These are phyloP conservation scores for Subacronicta megacephala DNA, from an alignment of 2,888 invertebrate species.

Conservation along the genomic window DNA sequence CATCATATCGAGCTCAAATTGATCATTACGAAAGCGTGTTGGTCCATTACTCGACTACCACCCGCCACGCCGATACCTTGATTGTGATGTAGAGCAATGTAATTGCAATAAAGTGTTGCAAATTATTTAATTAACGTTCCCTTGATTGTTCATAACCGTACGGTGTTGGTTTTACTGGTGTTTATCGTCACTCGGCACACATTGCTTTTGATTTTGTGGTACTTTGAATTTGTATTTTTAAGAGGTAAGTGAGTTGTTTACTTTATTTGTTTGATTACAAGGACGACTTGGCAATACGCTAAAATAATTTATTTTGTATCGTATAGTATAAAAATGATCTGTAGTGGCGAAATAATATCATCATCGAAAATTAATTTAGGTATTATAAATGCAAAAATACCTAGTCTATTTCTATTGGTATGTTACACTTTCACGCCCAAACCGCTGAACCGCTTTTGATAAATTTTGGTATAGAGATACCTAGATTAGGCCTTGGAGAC, in stretches of 20 bases:
- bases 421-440: too few relatives aligned
- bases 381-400: too few relatives aligned
- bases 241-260: not conserved
- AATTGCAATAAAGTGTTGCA: constrained; percentile 79
- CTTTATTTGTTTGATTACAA: not conserved
- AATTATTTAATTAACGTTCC: constrained; percentile 78
- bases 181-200: constrained; percentile 42
- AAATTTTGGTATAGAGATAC: too few relatives aligned
- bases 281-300: too few relatives aligned
- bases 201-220: constrained; percentile 24
- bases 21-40: constrained; percentile 50
- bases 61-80: constrained; percentile 82
- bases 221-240: constrained; percentile 6
- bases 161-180: constrained; percentile 61
- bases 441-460: too few relatives aligned
- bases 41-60: constrained; percentile 76
- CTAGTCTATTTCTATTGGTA: too few relatives aligned
- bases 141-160: constrained; percentile 61
- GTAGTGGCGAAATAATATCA: too few relatives aligned
- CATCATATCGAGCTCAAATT: constrained; percentile 18
- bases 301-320: too few relatives aligned
- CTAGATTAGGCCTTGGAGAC: too few relatives aligned
- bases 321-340: too few relatives aligned
- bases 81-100: constrained; percentile 70
- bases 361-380: too few relatives aligned